Base-by-base conservation (phyloP, 64 coral and sea anemone species). In the Stichodactyla helianthus region DNA sequence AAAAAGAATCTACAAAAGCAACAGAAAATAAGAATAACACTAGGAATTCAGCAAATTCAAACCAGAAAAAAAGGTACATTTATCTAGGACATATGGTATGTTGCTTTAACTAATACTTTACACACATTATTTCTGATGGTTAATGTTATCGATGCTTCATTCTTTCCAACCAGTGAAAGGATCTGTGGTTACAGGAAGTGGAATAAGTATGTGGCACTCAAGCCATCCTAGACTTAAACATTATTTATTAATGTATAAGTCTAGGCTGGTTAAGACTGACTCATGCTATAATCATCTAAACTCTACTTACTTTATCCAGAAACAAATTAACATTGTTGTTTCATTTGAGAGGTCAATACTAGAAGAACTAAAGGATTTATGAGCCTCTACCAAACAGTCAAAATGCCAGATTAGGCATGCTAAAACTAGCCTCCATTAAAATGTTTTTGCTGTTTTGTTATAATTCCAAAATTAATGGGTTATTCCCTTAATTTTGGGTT, bases 211-310 rank as follows among this genome's bases (percentile, higher is more conserved):
- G 78, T 53, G 6, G 78, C 78, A 80, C 8, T 52, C 55, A 82
- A 82, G 54, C 77, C 77, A 88, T 71, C 23, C 11, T 88, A 60
- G 87, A 7, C 87, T 88, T 88, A 50, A 52, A 60, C 77, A 88
- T 88, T 35, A 62, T 88, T 64, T 26, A 81, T 81, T 81, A 20
- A 79, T 88, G 87, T 82, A 84, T 79, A 88, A 88, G 87, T 82
- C 87, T 88, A 88, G 87, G 87, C 87, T 88, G 87, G 87, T 88
- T 88, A 88, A 79, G 26, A 54, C n/a, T 82, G 74, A 59, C 28
- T 52, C 87, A 80, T 60, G 60, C 77, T 82, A 57, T 87, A 31
- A 11, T 81, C 51, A 81, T 7, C 18, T 16, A 52, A 15, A 16
- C 78, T 31, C 7, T 31, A 74, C 68, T 11, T 31, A 74, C 62